These are phyloP conservation scores for Drosophila kepulauana DNA, from an alignment of 1,140 invertebrate species.

Conservation along the genomic window DNA sequence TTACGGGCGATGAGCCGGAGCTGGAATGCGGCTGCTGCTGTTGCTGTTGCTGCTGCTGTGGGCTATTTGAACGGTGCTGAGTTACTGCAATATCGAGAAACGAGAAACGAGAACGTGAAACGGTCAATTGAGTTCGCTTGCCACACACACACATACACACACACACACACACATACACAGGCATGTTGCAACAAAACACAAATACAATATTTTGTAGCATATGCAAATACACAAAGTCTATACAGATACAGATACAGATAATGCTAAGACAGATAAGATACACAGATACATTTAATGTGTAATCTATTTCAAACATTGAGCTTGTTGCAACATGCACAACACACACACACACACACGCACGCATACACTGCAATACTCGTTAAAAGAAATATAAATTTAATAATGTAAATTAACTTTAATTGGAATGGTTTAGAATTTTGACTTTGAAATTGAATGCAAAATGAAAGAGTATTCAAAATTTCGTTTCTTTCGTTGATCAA, in stretches of 20 bases:
- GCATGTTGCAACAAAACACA: conserved; percentile 64
- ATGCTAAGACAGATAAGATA: conserved; percentile 1
- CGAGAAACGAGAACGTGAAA: conserved; percentile 13
- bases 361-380: not conserved
- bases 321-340: conserved; percentile 68
- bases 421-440: not conserved
- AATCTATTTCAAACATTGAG: conserved; percentile 36
- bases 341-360: conserved; percentile 29
- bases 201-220: conserved; percentile 17
- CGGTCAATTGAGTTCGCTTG: conserved; percentile 26
- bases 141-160: conserved; percentile 22
- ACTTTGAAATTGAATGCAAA: conserved; percentile 1
- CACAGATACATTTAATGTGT: conserved; percentile 16
- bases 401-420: not conserved
- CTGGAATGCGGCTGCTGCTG: conserved; percentile 76
- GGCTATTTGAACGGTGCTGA: conserved; percentile 85
- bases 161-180: conserved; percentile 40
- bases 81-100: conserved; percentile 74
- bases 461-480: not conserved
- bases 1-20: conserved; percentile 84
- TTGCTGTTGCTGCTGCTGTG: conserved; percentile 70
- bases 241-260: conserved; percentile 9
- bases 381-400: not conserved
- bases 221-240: conserved; percentile 21
- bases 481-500: not conserved